Base-by-base conservation (phyloP, 2,888 invertebrate species). In the Fragum sueziense region DNA sequence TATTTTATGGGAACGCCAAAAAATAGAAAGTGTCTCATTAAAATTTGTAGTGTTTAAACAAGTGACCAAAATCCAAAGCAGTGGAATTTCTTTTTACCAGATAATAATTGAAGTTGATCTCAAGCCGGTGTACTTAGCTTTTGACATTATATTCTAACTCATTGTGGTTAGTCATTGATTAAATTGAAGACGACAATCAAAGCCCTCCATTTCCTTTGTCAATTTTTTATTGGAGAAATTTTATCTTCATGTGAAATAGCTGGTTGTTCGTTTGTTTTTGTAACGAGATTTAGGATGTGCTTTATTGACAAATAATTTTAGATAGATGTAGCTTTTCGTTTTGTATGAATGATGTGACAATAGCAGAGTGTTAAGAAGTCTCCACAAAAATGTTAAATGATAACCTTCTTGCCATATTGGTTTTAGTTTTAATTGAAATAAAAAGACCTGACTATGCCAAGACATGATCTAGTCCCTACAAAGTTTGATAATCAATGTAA, bases 11-110 rank as follows among this genome's bases (percentile, higher is more conserved):
- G 69, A 68, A 70, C 52, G 22, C 29, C 51, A 25, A 52, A 41
- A 72, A 79, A 57, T 52, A 41, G 72, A 72, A 75, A 75, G 72
- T 75, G 70, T 62, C 52, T 79, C 75, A 75, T 79, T 79, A 75
- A 79, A 75, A 72, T 69, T 68, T 52, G 37, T 9, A 70, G 65
- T 67, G 34, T 67, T 67, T 67, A 47, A 41, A 67, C 41, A 47
- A 47, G 41, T 67, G 41, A 67, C 67, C 47, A 33, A 62, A 62
- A n/a, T 29, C 34, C 29, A 34, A 29, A 62, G 62, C 29, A 67
- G 67, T 22, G 41, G 27, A 67, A 67, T 67, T 25, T 34, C 41
- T 67, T 41, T 37, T 37, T 14, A 37, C n/a, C 7, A 47, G 29
- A 47, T 67, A 27, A 67, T 37, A 67, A 67, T 67, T 22, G 67